Base-by-base conservation (phyloP, 2,888 invertebrate genomes). In the Zelleria hepariella region DNA sequence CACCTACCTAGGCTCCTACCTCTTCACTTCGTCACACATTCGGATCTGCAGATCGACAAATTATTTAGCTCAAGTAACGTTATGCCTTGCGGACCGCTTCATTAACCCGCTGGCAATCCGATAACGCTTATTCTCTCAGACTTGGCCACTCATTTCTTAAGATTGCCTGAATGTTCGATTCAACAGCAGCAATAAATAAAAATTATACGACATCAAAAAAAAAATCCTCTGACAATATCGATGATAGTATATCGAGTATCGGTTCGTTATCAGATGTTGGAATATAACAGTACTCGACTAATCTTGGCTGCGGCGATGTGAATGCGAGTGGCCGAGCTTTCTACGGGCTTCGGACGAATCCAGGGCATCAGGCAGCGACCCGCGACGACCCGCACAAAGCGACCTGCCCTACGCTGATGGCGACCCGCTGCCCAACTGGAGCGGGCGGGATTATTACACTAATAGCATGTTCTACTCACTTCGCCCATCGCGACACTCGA, bases 401-500 rank as follows among this genome's bases (percentile, higher is more conserved):
- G 85, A 82, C 83, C 85, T 81, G 85, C 82, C 83, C 85, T 82
- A 79, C 81, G 83, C 81, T 80, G 10, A 42, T 42, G n/a, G n/a
- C n/a, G 18, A n/a, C 8, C 53, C 10, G 53, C 21, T 53, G n/a
- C 32, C 21, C 18, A 56, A 20, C 56, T 25, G 24, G 15, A 53
- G 18, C 2, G 6, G 18, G 18, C 49, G 20, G 49, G 49, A 49
- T 18, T n/a, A n/a, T n/a, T n/a, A 27, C 56, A 55, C 20, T n/a
- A 20, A 49, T 7, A 23, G 61, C 62, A 68, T 64, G 66, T 56
- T 32, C 65, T 81, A 87, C 87, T 88, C 73, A 88, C 87, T 80
- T 88, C 87, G 71, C 81, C 78, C 87, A 88, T 88, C 62, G 69
- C 79, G 75, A 70, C 68, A 72, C 66, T 68, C 66, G 61, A 67